Percentiles rank a stretch among this genome's conserved stretches.
These are phyloP conservation scores for Halictus ligatus DNA, from an alignment of 2,888 invertebrate species.

Conservation along the genomic window DNA sequence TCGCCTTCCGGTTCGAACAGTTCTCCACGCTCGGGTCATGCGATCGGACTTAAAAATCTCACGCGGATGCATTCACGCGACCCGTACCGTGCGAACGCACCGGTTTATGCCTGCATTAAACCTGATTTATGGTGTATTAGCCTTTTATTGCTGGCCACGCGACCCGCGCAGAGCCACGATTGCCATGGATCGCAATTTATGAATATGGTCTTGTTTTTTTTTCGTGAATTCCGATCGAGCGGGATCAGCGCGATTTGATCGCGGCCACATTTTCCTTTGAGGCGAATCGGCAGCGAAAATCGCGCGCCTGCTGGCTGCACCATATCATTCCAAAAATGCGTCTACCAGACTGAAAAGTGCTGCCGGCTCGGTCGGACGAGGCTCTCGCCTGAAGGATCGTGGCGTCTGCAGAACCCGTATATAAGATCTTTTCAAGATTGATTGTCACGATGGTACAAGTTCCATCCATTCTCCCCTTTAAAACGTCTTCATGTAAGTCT, in stretches of 20 bases:
- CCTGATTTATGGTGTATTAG: slow-evolving; percentile 42
- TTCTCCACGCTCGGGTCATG: background rate
- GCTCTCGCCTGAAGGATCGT: background rate
- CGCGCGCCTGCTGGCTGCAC: background rate
- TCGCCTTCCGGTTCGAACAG: background rate
- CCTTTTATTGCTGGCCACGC: slow-evolving; percentile 36
- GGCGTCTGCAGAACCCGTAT: slow-evolving; percentile 16
- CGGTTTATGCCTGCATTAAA: slow-evolving; percentile 39
- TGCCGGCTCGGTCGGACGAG: background rate
- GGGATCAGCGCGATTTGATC: background rate
- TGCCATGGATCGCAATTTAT: slow-evolving; percentile 41
- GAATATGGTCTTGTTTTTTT: slow-evolving; percentile 35
- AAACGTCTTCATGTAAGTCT: slow-evolving; percentile 60
- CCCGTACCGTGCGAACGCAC: background rate
- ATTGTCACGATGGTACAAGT: slow-evolving; percentile 45
- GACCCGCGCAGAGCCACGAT: background rate
- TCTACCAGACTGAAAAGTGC: background rate
- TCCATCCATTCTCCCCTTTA: slow-evolving; percentile 47
- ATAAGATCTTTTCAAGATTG: slow-evolving; percentile 50
- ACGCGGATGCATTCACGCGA: background rate
- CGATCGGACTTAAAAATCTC: slow-evolving; percentile 24
- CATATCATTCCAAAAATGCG: background rate
- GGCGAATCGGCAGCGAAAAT: background rate
- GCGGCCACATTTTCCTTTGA: background rate
- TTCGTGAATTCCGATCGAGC: slow-evolving; percentile 14